phyloP scores from a whole-genome alignment of 2,797 vertebrate species.

The Sitta carolinensis region DNA sequence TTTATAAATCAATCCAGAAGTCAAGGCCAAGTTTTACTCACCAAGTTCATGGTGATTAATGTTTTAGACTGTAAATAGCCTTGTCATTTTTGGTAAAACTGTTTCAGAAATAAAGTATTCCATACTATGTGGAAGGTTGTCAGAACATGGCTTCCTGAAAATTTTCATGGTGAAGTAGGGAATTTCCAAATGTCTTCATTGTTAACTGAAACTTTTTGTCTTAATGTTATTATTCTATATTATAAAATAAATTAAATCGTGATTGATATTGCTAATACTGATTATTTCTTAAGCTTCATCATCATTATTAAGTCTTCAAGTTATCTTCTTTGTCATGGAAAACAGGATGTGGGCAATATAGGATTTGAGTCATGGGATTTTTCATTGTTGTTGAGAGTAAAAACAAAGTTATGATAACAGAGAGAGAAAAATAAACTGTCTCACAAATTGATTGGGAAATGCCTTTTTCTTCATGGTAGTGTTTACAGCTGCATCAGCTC shows the following conservation, averaged over 20 bases:
- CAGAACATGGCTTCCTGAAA: neutral
- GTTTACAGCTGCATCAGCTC: neutral
- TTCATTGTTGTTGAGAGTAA: neutral
- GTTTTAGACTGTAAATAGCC: neutral
- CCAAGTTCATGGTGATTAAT: neutral
- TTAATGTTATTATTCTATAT: neutral
- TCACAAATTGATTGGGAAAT: neutral
- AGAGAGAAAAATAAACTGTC: neutral
- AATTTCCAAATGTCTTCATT: neutral
- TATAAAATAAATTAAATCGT: neutral
- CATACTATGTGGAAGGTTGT: neutral
- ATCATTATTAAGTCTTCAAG: neutral
- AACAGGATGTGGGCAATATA: neutral
- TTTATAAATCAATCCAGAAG: constrained; percentile 25
- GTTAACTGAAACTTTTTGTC: neutral
- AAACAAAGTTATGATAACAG: neutral
- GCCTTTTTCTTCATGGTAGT: neutral
- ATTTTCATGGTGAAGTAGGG: neutral
- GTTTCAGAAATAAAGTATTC: neutral
- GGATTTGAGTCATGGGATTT: neutral
- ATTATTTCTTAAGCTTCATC: neutral
- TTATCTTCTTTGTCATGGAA: neutral
- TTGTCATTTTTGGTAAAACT: neutral
- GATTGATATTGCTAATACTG: neutral
- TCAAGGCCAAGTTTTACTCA: neutral